Evolutionary conservation across 2,888 invertebrate genomes (phyloP).

Genomic region (Bellardia bayeri): DNA sequence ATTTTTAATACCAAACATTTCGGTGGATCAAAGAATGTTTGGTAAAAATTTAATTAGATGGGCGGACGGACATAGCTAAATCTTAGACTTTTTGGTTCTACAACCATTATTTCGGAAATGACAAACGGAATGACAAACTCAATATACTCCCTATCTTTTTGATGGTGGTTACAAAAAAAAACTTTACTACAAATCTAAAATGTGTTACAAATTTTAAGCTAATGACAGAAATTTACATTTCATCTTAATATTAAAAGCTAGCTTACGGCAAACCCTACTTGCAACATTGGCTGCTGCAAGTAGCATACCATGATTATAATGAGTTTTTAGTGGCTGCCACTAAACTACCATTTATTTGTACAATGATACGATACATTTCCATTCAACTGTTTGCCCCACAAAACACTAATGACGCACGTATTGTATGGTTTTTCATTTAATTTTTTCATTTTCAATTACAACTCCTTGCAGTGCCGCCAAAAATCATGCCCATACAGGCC

Average conservation of each 20-base stretch:
- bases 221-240: too few species aligned
- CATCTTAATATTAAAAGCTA: background rate
- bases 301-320: slow-evolving; percentile 68
- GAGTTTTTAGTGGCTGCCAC: slow-evolving; percentile 68
- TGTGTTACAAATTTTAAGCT: too few species aligned
- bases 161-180: too few species aligned
- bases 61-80: too few species aligned
- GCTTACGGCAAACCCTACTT: background rate
- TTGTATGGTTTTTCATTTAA: slow-evolving; percentile 3
- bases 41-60: too few species aligned
- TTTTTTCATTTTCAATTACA: slow-evolving; percentile 30
- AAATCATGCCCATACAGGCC: slow-evolving; percentile 92
- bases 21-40: too few species aligned
- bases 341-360: slow-evolving; percentile 26
- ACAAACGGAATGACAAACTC: too few species aligned
- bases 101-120: too few species aligned
- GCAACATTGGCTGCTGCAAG: slow-evolving; percentile 48
- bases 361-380: slow-evolving; percentile 21
- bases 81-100: too few species aligned
- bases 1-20: too few species aligned
- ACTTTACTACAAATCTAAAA: too few species aligned
- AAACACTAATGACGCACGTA: slow-evolving; percentile 64
- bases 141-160: too few species aligned
- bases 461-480: slow-evolving; percentile 88
- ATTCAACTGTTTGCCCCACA: background rate